Base-by-base conservation (phyloP, 2,113 vertebrate genomes). In the Phalacrocorax brasilianus region DNA sequence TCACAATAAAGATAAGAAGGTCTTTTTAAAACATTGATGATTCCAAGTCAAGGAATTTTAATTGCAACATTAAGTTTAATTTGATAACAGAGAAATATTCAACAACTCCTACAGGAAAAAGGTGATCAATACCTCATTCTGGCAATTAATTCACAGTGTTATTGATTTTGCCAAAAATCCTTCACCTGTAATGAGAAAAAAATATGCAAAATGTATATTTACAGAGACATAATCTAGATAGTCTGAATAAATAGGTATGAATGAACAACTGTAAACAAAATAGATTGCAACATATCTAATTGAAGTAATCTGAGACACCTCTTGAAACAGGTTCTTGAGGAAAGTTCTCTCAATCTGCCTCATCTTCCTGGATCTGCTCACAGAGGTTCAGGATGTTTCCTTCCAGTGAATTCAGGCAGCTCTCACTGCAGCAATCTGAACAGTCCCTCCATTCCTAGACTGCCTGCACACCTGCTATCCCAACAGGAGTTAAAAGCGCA, bases 351-450 rank as follows among this genome's bases (percentile, higher is more conserved):
- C 8, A 7, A 85, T 76, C 62, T 63, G 50, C 21, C 9, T 70
- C 38, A 40, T 77, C 11, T 80, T 80, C 63, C 61, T 88, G 17
- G 42, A 55, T 55, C 22, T 74, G 6, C n/a, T 59, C 40, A 8
- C 2, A 32, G 28, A 73, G 85, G 67, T 17, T 49, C 38, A 61
- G 27, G 38, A 13, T 66, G 56, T 81, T 88, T 84, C 42, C 40
- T 84, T 55, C 18, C 13, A 28, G 8, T 61, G 33, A 78, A 58
- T 56, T 92, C 3, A 3, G 23, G 14, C 7, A 61, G 33, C 33
- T 90, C 21, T 55, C 0, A 0, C 28, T 63, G 42, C 20, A 78
- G 32, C 18, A 49, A 3, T 44, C 42, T n/a, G 20, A 55, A 8
- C n/a, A 44, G 40, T 12, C 9, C 42, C 4, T 58, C 72, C 6